Conservation (phyloP, 1,140 invertebrate genomes). For the Metaphire vulgaris region DNA sequence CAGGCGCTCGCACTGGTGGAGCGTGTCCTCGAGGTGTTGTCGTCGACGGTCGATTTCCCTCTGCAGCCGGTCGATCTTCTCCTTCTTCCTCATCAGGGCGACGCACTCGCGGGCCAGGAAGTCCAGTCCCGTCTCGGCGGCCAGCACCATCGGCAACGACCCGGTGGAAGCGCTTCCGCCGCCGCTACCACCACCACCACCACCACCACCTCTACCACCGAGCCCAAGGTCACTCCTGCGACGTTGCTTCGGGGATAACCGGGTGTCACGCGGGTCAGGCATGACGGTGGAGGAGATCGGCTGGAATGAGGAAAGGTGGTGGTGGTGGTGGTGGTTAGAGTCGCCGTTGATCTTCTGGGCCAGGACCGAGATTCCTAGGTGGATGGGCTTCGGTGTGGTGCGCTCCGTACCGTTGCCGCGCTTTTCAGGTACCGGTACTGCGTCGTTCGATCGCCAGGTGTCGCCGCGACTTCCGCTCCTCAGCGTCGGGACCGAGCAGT, state of each 20-base stretch:
- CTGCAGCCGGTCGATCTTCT: conserved; percentile 51
- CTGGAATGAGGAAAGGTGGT: neutral
- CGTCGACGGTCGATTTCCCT: conserved; percentile 61
- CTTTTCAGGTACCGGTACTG: neutral
- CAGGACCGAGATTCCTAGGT: neutral
- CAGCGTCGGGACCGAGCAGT: neutral
- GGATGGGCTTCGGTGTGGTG: neutral
- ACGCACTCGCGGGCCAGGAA: neutral
- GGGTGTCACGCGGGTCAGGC: no score
- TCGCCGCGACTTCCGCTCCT: neutral
- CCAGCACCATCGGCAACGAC: neutral
- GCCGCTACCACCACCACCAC: neutral
- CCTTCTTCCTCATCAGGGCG: conserved; percentile 5
- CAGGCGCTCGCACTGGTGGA: conserved; percentile 48
- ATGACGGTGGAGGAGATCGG: neutral
- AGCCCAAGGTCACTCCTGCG: no score
- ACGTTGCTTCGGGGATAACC: no score
- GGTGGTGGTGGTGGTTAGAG: neutral
- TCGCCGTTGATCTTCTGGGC: neutral
- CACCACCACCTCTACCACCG: neutral
- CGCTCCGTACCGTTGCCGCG: no score
- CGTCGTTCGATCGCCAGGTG: neutral
- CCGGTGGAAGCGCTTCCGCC: neutral
- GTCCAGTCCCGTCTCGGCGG: neutral
- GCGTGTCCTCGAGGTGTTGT: conserved; percentile 60